phyloP scores from a whole-genome alignment of 2,113 vertebrate species.

The Rhynchomys soricoides region DNA sequence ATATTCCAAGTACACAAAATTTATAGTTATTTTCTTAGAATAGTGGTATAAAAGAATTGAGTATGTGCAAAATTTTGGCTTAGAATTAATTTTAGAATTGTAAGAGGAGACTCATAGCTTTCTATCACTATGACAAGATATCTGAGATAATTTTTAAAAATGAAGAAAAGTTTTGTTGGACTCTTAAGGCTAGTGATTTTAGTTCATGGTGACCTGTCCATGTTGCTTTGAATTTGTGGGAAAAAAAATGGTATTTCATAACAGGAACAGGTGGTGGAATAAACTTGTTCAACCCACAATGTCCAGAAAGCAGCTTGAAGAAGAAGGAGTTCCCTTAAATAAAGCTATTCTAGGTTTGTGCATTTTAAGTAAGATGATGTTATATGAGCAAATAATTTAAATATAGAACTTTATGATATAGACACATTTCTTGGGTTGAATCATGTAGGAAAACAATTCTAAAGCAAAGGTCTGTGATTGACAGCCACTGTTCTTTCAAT shows the following conservation, averaged over 20 bases:
- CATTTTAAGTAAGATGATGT: neutral
- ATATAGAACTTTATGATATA: neutral
- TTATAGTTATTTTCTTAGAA: neutral
- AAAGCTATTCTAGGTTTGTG: conserved; percentile 2
- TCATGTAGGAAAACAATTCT: neutral
- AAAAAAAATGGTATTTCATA: neutral
- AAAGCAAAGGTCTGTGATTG: neutral
- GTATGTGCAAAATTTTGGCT: neutral
- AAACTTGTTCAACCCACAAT: neutral
- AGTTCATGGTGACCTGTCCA: neutral
- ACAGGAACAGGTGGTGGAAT: too few relatives aligned
- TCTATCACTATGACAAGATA: neutral
- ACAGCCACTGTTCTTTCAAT: neutral
- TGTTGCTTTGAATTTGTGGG: neutral
- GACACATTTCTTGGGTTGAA: neutral
- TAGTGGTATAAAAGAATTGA: neutral
- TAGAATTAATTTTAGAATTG: conserved; percentile 15
- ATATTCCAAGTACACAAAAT: neutral
- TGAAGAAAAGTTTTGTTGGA: neutral
- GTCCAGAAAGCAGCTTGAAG: neutral
- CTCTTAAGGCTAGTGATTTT: neutral
- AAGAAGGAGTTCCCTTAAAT: neutral
- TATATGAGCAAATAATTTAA: conserved; percentile 6
- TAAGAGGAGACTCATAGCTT: neutral
- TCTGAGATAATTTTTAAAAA: neutral